phyloP scores from a whole-genome alignment of 2,888 invertebrate genomes.

The Cephus nigrinus region DNA sequence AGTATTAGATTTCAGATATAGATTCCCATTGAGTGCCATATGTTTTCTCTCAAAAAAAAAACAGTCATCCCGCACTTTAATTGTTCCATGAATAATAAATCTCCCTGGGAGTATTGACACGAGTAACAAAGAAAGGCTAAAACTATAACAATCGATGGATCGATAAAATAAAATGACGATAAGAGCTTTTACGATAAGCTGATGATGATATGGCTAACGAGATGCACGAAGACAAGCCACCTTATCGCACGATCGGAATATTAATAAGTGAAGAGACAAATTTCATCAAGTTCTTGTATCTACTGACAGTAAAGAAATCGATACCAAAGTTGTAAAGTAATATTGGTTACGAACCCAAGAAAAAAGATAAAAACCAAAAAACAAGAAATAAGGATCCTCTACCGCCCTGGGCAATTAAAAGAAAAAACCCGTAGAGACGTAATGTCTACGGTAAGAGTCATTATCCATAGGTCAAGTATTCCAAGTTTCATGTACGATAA shows the following conservation, averaged over 20 bases:
- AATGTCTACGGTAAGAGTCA: not conserved
- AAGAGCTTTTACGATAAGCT: constrained; percentile 31
- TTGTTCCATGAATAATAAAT: not conserved
- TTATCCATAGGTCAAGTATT: not conserved
- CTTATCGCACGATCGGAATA: constrained; percentile 21
- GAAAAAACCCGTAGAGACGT: too few relatives aligned
- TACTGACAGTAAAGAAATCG: not conserved
- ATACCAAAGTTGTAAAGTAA: not conserved
- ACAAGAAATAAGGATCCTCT: too few relatives aligned
- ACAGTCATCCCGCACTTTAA: not conserved
- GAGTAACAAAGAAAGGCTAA: constrained; percentile 12
- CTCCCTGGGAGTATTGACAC: not conserved
- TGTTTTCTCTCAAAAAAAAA: not conserved
- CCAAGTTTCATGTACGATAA: not conserved
- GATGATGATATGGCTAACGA: constrained; percentile 31
- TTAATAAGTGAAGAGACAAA: not conserved
- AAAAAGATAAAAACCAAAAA: not conserved
- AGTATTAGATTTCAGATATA: not conserved
- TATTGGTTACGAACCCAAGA: not conserved
- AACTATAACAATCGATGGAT: constrained; percentile 16
- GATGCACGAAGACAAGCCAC: constrained; percentile 36
- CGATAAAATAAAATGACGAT: constrained; percentile 24
- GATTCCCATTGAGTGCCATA: not conserved
- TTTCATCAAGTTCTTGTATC: not conserved
- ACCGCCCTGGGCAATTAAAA: too few relatives aligned